These are phyloP conservation scores for Gymnoscelis rufifasciata DNA, from an alignment of 2,888 invertebrate species.

Conservation along the genomic window DNA sequence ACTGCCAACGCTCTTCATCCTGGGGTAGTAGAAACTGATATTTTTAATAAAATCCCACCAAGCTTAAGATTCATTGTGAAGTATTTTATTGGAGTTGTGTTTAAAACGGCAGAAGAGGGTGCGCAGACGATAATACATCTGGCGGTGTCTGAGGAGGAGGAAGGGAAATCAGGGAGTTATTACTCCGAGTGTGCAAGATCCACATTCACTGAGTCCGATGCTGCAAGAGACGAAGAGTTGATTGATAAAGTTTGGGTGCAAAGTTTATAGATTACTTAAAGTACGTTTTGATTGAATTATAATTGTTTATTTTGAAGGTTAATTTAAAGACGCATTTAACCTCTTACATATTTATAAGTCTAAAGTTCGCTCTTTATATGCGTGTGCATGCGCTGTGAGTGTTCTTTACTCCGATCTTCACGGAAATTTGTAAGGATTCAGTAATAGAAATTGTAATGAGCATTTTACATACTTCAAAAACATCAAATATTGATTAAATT, in stretches of 20 bases:
- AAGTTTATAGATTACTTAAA: constrained; percentile 38
- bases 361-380: too few relatives aligned
- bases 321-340: too few relatives aligned
- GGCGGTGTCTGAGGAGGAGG: constrained; percentile 85
- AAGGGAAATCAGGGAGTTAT: constrained; percentile 85
- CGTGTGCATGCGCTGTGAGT: too few relatives aligned
- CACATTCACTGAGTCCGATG: constrained; percentile 54
- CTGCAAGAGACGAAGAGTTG: constrained; percentile 81
- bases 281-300: too few relatives aligned
- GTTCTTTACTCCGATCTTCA: too few relatives aligned
- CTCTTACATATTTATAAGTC: too few relatives aligned
- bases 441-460: too few relatives aligned
- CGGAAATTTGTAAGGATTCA: too few relatives aligned
- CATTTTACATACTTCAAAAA: too few relatives aligned
- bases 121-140: constrained; percentile 87
- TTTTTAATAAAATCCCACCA: constrained; percentile 81
- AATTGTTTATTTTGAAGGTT: too few relatives aligned
- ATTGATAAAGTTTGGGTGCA: constrained; percentile 88
- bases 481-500: too few relatives aligned
- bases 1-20: constrained; percentile 91
- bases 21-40: constrained; percentile 88
- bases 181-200: constrained; percentile 85
- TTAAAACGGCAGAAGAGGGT: constrained; percentile 85
- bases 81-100: constrained; percentile 78
- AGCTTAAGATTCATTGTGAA: constrained; percentile 64